These are phyloP conservation scores for Nymphalis urticae DNA, from an alignment of 2,888 invertebrate genomes.

Conservation along the genomic window DNA sequence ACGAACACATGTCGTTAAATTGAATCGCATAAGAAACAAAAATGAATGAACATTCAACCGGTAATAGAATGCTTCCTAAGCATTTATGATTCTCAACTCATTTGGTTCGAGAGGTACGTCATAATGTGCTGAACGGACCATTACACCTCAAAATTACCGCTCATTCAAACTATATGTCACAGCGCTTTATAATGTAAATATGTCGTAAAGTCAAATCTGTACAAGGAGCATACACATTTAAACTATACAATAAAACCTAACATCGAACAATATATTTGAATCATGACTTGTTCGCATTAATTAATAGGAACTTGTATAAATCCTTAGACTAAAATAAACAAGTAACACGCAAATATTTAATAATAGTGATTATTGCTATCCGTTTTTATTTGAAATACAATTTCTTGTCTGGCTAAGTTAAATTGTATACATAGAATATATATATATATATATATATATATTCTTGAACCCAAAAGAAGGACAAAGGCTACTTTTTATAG, in stretches of 20 bases:
- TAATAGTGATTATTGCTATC: constrained; percentile 6
- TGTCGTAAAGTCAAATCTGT: constrained; percentile 62
- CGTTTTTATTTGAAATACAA: not conserved
- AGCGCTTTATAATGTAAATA: constrained; percentile 70
- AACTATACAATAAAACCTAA: constrained; percentile 52
- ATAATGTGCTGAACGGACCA: constrained; percentile 66
- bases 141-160: constrained; percentile 74
- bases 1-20: constrained; percentile 6
- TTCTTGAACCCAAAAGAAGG: too few species aligned
- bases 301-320: constrained; percentile 31
- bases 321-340: constrained; percentile 1
- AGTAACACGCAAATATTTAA: not conserved
- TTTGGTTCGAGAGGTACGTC: constrained; percentile 44
- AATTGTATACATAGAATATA: too few species aligned
- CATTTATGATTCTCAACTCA: constrained; percentile 41
- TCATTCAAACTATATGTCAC: constrained; percentile 65
- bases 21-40: constrained; percentile 21
- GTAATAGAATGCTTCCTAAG: constrained; percentile 57
- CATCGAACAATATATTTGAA: constrained; percentile 39
- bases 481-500: too few species aligned
- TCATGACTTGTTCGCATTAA: constrained; percentile 27
- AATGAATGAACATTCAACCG: constrained; percentile 35
- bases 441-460: too few species aligned
- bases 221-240: constrained; percentile 54
- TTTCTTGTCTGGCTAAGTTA: not conserved